These are phyloP conservation scores for Ophioderma brevispina DNA, from an alignment of 35 echinoderm and acorn worm species.

Conservation along the genomic window DNA sequence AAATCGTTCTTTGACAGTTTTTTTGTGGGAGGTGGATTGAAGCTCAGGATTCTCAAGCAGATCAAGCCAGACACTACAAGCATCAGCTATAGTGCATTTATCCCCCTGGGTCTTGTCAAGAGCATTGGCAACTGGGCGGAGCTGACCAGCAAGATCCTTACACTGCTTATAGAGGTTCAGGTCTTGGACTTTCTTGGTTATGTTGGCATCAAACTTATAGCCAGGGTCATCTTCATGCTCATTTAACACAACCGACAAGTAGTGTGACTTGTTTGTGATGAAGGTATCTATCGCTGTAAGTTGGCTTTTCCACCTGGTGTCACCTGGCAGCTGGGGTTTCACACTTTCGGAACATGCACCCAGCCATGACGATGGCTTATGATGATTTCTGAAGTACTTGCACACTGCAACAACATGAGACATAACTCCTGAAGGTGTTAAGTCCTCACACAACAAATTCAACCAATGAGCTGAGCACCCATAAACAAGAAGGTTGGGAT, in stretches of 20 bases:
- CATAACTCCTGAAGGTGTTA: slow-evolving; percentile 13
- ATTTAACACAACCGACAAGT: too few relatives aligned
- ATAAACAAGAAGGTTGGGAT: slow-evolving; percentile 44
- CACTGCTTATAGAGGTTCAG: too few relatives aligned
- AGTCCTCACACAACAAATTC: slow-evolving; percentile 44
- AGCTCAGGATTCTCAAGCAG: slow-evolving; percentile 21
- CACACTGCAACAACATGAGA: slow-evolving; percentile 43
- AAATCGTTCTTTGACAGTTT: too few relatives aligned
- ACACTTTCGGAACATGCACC: not conserved
- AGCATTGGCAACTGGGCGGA: slow-evolving; percentile 31
- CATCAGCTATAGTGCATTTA: slow-evolving; percentile 37
- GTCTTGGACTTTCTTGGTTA: slow-evolving; percentile 23
- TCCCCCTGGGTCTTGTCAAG: slow-evolving; percentile 33
- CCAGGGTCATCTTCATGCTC: slow-evolving; percentile 20
- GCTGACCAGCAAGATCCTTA: too few relatives aligned
- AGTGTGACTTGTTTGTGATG: too few relatives aligned
- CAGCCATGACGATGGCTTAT: slow-evolving; percentile 5
- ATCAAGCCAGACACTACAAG: slow-evolving; percentile 42
- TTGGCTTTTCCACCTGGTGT: slow-evolving; percentile 49
- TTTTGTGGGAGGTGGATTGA: not conserved
- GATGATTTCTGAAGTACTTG: slow-evolving; percentile 49
- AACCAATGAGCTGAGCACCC: slow-evolving; percentile 53
- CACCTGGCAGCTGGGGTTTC: slow-evolving; percentile 42
- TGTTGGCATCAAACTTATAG: not conserved
- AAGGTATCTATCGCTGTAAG: not conserved